A percentile compares a stretch with the other conserved stretches of the same genome.
Evolutionary conservation across 2,113 vertebrate genomes (phyloP).

Genomic region (Mesembrinibis cayennensis): DNA sequence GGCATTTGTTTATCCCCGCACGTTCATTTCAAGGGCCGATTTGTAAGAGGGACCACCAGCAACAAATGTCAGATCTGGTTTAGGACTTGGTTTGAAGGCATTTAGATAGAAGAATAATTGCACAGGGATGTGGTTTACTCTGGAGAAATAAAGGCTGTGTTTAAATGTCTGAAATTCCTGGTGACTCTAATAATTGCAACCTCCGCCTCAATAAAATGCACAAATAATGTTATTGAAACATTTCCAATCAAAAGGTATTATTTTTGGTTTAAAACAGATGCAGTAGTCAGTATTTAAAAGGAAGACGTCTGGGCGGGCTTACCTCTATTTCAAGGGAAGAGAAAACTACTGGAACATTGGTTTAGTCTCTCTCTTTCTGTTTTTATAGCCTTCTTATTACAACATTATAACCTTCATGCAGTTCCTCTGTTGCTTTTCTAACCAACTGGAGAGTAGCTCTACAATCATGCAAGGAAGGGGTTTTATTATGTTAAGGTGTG

Average conservation of each 20-base stretch:
- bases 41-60: constrained; percentile 66
- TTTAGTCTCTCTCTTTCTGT: constrained; percentile 24
- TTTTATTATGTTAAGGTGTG: neutral
- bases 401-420: neutral
- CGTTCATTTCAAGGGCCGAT: neutral
- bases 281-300: constrained; percentile 65
- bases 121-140: constrained; percentile 74
- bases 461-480: neutral
- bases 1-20: neutral
- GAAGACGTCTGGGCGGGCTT: constrained; percentile 61
- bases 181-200: constrained; percentile 77
- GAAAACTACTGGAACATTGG: constrained; percentile 38
- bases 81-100: constrained; percentile 64
- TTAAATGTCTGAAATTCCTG: constrained; percentile 77
- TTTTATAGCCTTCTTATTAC: constrained; percentile 40
- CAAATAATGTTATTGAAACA: constrained; percentile 73
- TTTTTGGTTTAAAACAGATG: constrained; percentile 76
- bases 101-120: constrained; percentile 78
- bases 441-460: neutral
- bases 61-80: constrained; percentile 58
- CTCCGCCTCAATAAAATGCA: constrained; percentile 76
- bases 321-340: constrained; percentile 64
- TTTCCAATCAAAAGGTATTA: constrained; percentile 76
- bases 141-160: constrained; percentile 72
- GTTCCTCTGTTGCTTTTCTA: neutral